Conservation (phyloP, 2,888 invertebrate genomes). For the Eumerus sabulonum region DNA sequence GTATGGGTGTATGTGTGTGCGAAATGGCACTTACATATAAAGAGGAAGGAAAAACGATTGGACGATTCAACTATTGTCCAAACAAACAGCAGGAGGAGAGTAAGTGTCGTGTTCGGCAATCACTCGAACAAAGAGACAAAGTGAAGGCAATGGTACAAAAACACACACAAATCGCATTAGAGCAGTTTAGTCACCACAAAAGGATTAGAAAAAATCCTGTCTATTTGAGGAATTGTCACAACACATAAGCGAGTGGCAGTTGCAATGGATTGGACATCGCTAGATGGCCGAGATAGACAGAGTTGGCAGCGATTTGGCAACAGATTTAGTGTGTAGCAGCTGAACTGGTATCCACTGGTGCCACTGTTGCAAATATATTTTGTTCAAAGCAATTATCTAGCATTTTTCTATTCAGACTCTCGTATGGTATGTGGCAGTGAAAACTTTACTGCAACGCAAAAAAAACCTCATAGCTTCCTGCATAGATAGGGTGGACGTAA, state of each 20-base stretch:
- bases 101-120: conserved; percentile 45
- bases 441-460: background rate
- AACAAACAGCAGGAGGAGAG: conserved; percentile 51
- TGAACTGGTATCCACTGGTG: conserved; percentile 21
- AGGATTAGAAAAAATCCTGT: conserved; percentile 42
- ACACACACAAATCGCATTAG: conserved; percentile 61
- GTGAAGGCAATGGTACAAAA: conserved; percentile 24
- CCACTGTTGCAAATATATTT: conserved; percentile 35
- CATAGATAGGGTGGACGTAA: conserved; percentile 16
- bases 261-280: conserved; percentile 46
- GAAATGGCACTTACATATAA: conserved; percentile 30
- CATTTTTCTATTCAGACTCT: conserved; percentile 8
- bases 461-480: background rate
- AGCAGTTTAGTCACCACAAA: conserved; percentile 30
- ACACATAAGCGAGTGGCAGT: conserved; percentile 53
- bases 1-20: conserved; percentile 17
- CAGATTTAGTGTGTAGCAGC: conserved; percentile 58
- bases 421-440: conserved; percentile 26
- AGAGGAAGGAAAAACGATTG: conserved; percentile 48
- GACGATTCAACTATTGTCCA: conserved; percentile 54
- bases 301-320: conserved; percentile 64
- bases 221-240: conserved; percentile 69
- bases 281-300: conserved; percentile 58
- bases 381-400: conserved; percentile 61
- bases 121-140: conserved; percentile 21